phyloP scores from a whole-genome alignment of 1,140 invertebrate species.

The Sycophaga agraensis region DNA sequence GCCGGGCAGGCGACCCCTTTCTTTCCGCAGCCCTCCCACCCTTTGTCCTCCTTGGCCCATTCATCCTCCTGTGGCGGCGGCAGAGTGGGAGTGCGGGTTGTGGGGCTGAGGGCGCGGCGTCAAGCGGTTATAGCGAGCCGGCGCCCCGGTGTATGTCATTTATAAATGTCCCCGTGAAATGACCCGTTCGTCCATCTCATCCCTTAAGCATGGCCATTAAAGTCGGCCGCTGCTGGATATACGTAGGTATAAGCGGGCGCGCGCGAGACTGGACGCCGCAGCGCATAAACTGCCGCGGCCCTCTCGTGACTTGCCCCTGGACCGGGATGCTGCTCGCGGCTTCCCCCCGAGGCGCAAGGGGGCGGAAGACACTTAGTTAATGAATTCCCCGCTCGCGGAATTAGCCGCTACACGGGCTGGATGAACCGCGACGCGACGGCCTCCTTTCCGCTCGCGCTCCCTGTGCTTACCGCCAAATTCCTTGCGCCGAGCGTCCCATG shows the following conservation, averaged over 20 bases:
- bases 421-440: too few relatives aligned
- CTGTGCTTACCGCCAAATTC: too few relatives aligned
- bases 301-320: conserved; percentile 31
- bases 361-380: conserved; percentile 41
- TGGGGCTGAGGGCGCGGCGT: conserved; percentile 32
- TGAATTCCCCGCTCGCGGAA: conserved; percentile 40
- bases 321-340: neutral
- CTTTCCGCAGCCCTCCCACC: conserved; percentile 11
- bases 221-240: conserved; percentile 39
- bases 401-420: conserved; percentile 26
- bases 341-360: neutral
- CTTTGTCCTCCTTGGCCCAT: conserved; percentile 1
- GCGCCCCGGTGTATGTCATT: conserved; percentile 48
- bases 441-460: too few relatives aligned
- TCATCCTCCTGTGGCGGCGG: neutral
- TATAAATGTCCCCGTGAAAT: conserved; percentile 57
- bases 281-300: conserved; percentile 35
- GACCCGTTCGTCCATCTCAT: conserved; percentile 55
- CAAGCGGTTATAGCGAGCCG: conserved; percentile 44
- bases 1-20: too few relatives aligned
- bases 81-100: too few relatives aligned
- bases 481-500: too few relatives aligned
- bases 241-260: conserved; percentile 3
- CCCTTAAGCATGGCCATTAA: conserved; percentile 56
- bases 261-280: too few relatives aligned